Conservation (phyloP, 2,797 vertebrate species). For the Decapterus maruadsi region DNA sequence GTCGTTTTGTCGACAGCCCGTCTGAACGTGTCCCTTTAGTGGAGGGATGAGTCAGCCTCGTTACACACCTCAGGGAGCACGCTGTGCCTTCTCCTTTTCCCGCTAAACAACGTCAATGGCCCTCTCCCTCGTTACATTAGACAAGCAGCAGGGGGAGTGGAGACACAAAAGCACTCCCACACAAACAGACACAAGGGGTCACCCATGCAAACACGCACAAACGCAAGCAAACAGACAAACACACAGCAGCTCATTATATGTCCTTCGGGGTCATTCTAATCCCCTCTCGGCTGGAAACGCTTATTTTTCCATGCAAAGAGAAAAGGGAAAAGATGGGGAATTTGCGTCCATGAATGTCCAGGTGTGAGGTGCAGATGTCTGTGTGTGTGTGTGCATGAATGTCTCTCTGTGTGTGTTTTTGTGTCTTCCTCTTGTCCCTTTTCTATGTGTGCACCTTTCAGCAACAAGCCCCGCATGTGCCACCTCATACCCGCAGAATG, state of each 20-base stretch:
- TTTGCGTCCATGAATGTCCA: conserved; percentile 21
- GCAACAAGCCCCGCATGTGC: conserved; percentile 36
- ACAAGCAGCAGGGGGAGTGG: conserved; percentile 55
- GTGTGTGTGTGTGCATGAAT: conserved; percentile 3
- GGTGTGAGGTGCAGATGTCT: conserved; percentile 13
- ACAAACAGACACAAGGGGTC: conserved; percentile 53
- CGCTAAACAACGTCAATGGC: conserved; percentile 69
- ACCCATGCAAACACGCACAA: conserved; percentile 37
- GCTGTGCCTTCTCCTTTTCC: conserved; percentile 63
- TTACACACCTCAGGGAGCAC: conserved; percentile 74
- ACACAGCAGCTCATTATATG: conserved; percentile 25
- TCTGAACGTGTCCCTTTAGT: conserved; percentile 61
- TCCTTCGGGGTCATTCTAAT: conserved; percentile 46
- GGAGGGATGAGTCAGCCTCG: conserved; percentile 81
- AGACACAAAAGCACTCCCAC: conserved; percentile 52
- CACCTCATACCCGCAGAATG: conserved; percentile 50
- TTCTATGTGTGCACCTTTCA: conserved; percentile 11
- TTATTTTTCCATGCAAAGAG: conserved; percentile 9
- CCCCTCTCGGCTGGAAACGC: conserved; percentile 26
- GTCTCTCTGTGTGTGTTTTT: conserved; percentile 4
- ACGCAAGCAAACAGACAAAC: conserved; percentile 25
- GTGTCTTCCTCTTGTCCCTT: conserved; percentile 3
- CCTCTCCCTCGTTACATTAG: conserved; percentile 59
- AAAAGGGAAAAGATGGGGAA: conserved; percentile 10
- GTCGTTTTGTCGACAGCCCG: conserved; percentile 39